A percentile compares a stretch with the other conserved stretches of the same genome.
Conservation (phyloP, 2,113 vertebrate species). For the Mesitornis unicolor region DNA sequence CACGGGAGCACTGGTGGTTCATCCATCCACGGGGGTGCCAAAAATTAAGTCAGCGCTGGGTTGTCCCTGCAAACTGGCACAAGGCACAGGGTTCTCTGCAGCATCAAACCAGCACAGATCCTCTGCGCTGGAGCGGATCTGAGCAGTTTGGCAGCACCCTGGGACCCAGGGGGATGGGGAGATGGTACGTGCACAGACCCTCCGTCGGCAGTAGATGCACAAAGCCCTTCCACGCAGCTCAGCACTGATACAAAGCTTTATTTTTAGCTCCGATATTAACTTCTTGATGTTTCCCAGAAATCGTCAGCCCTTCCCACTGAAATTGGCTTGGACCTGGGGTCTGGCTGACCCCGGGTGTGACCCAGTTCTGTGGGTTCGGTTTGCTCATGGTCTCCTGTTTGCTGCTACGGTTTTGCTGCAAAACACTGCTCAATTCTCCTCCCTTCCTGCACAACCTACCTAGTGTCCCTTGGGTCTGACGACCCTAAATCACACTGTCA, state of each 20-base stretch:
- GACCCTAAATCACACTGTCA: not conserved
- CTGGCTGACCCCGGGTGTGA: not conserved
- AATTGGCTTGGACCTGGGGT: not conserved
- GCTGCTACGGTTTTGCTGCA: not conserved
- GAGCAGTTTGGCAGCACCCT: not conserved
- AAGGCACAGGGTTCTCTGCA: not conserved
- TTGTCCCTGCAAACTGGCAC: not conserved
- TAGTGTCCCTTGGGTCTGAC: fast-evolving
- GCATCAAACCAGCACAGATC: not conserved
- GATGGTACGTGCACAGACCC: not conserved
- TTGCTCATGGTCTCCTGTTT: fast-evolving
- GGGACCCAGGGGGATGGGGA: not conserved
- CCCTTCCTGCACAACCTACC: not conserved
- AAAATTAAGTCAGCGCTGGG: not conserved
- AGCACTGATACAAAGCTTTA: not conserved
- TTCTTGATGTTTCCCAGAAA: not conserved
- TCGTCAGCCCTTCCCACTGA: not conserved
- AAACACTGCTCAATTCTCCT: not conserved
- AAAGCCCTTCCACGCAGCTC: not conserved
- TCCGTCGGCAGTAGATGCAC: not conserved
- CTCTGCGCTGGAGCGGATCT: not conserved
- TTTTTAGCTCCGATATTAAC: not conserved
- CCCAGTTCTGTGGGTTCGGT: not conserved
- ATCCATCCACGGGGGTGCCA: fast-evolving
- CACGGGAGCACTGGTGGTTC: not conserved